Base-by-base conservation (phyloP, 2,113 vertebrate species). In the Etheostoma cragini region DNA sequence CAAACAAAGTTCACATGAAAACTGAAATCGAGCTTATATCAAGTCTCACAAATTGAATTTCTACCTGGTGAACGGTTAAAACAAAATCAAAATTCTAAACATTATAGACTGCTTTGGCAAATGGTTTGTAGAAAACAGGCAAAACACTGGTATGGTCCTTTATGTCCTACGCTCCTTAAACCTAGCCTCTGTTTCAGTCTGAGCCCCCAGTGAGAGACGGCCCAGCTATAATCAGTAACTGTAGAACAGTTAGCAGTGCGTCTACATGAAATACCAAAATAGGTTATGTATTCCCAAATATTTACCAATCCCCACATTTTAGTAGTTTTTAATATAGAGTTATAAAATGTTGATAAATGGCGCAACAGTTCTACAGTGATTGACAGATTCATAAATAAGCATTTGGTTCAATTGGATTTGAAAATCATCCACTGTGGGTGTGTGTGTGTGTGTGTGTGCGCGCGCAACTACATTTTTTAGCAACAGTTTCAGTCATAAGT, bases 361-460 rank as follows among this genome's bases (percentile, higher is more conserved):
- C 56, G 74, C 60, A 67, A 30, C 35, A 24, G 60, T 14, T 67
- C 50, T 52, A 67, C 50, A 79, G 54, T 24, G 70, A 78, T 7
- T 14, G 17, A 46, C 10, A 0, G 54, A 65, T 21, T 47, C 35
- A 63, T 45, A 30, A 64, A 58, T 12, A 58, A 58, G 30, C 53
- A 56, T 47, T 13, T 22, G 2, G 30, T 30, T 72, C 30, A 14
- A 49, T 47, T 73, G 63, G 35, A 61, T 33, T 42, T 49, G 33
- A 54, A 76, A 35, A 47, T 19, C 4, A 1, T 46, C 47, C 46
- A 67, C 45, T 77, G 56, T 60, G 46, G 52, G 12, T 10, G 54
- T 26, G 56, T 30, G 17, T 60, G 26, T 69, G 71, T 54, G 45
- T 45, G n/a, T 22, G 22, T 50, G 54, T 15, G 63, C 12, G 38